Conservation (phyloP, 2,888 invertebrate species). For the Ophion costatus region DNA sequence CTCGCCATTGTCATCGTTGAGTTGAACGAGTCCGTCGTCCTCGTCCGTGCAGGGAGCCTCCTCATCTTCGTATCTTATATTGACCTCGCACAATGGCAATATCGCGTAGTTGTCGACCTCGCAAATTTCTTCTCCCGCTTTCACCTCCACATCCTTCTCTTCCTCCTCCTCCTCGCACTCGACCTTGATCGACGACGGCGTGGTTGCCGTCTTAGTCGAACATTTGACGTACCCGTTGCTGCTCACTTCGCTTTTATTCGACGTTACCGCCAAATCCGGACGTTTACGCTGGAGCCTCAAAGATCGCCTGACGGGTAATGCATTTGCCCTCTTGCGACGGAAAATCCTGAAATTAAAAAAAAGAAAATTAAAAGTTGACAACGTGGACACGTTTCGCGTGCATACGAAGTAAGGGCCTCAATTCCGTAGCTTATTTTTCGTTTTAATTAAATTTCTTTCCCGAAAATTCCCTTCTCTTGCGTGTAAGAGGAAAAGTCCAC, state of each 20-base stretch:
- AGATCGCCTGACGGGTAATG: neutral
- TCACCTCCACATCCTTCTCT: neutral
- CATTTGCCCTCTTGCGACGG: neutral
- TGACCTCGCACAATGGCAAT: conserved; percentile 17
- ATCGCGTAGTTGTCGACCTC: conserved; percentile 1
- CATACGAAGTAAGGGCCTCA: neutral
- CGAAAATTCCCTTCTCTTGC: neutral
- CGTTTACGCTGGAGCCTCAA: conserved; percentile 9
- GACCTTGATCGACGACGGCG: neutral
- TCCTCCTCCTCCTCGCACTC: neutral
- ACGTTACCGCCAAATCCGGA: neutral
- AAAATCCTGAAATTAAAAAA: conserved; percentile 37
- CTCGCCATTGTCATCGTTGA: conserved; percentile 58
- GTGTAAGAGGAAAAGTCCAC: neutral
- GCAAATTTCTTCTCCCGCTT: neutral
- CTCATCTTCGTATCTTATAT: conserved; percentile 12
- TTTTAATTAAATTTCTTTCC: neutral
- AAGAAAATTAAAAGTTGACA: conserved; percentile 19
- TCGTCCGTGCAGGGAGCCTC: conserved; percentile 3
- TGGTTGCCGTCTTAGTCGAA: neutral
- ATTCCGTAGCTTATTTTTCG: neutral
- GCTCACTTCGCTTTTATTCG: neutral
- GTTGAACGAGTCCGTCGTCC: conserved; percentile 35
- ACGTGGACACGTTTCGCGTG: conserved; percentile 4
- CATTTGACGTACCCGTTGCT: neutral